Evolutionary conservation across 2,888 invertebrate species (phyloP).

Genomic region (Synergus umbraculus): DNA sequence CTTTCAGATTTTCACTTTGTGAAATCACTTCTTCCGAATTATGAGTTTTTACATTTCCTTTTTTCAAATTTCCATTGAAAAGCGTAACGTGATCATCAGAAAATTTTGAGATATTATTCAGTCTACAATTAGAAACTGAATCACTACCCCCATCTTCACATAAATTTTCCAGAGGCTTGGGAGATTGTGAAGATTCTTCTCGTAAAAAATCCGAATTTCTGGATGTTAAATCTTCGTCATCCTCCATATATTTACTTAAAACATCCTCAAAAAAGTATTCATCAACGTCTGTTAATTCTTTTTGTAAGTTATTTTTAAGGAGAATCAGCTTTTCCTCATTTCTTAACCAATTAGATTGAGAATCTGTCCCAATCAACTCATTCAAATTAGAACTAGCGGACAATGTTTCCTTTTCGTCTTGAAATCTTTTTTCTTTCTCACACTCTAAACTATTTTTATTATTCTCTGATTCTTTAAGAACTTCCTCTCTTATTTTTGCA

Average conservation of each 20-base stretch:
- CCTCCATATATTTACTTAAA: constrained; percentile 67
- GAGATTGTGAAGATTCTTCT: constrained; percentile 73
- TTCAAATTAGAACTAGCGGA: constrained; percentile 69
- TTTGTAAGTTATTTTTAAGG: constrained; percentile 69
- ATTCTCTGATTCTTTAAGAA: constrained; percentile 70
- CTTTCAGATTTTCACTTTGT: too few relatives aligned
- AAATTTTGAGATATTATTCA: not conserved
- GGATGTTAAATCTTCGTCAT: constrained; percentile 69
- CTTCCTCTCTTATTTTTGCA: constrained; percentile 71
- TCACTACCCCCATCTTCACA: not conserved
- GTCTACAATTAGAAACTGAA: not conserved
- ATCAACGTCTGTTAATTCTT: constrained; percentile 74
- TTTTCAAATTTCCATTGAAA: not conserved
- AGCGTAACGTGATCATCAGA: not conserved
- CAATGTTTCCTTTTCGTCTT: constrained; percentile 71
- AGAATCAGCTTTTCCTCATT: constrained; percentile 59
- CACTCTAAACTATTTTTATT: constrained; percentile 65
- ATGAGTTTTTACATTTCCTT: not conserved
- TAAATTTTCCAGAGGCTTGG: constrained; percentile 69
- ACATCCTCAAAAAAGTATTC: constrained; percentile 73
- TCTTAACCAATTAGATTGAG: too few relatives aligned
- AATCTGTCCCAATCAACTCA: too few relatives aligned
- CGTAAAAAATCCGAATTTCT: constrained; percentile 73
- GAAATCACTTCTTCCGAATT: too few relatives aligned
- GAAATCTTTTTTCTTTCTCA: constrained; percentile 68